Base-by-base conservation (phyloP, 1,140 invertebrate genomes). In the Vanessa atalanta region DNA sequence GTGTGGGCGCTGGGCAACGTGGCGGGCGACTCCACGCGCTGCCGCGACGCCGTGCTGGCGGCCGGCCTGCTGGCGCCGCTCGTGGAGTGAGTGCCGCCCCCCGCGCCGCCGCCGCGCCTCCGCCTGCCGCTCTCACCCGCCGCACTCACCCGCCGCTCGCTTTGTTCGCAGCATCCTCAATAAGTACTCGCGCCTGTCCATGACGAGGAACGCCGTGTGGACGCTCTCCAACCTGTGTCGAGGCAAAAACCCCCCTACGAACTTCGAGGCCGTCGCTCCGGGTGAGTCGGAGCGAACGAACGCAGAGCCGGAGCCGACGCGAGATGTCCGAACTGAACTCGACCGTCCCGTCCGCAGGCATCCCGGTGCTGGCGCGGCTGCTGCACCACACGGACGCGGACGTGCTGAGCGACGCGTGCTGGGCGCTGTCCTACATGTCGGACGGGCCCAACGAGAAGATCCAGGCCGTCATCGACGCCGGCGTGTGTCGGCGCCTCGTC, bases 381-480 rank as follows among this genome's bases (percentile, higher is more conserved):
- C 93, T 99, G 23, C 98, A 98, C 89, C 97, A 99, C 88, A 94
- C 94, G 20, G 99, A 99, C 93, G 93, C 95, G 5, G 98, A 99
- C 89, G 97, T 99, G 14, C 91, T 99, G 37, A 96, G 97, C 67
- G 99, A 99, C 94, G 95, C 98, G 8, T 99, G 98, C 91, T 99
- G 98, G 98, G 97, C 98, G 23, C 94, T 99, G 20, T 95, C 98
- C 50, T 99, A 99, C 88, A 91, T 99, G 47, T 98, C 97, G 12
- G 98, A 99, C 93, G 98, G 98, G 60, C 98, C 98, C 47, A 99
- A 99, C 93, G 98, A 99, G 79, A 99, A 99, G 94, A 99, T 99
- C 82, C 98, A 99, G 93, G 97, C 98, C 70, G 98, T 99, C 50
- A 99, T 99, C 76, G 98, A 99, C 93, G 97, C 98, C 57, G 98